Percentiles rank a stretch among this genome's conserved stretches.
These are phyloP conservation scores for Furnarius figulus DNA, from an alignment of 2,113 vertebrate species.

Conservation along the genomic window DNA sequence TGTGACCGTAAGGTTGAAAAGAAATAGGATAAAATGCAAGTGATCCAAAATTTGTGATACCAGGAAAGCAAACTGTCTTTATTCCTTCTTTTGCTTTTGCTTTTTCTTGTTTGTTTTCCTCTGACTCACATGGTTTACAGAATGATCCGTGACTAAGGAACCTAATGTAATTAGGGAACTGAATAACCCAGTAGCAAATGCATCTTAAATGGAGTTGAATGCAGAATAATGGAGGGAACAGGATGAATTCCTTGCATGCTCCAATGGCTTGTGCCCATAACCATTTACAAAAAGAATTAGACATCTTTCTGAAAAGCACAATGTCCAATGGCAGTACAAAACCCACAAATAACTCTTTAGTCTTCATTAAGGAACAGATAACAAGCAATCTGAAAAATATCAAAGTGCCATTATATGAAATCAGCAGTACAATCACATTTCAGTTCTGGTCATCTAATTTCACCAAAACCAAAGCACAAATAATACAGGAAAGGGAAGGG, in stretches of 20 bases:
- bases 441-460: neutral
- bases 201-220: neutral
- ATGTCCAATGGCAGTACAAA: neutral
- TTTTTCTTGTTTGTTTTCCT: neutral
- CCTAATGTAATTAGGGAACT: neutral
- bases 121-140: neutral
- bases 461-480: neutral
- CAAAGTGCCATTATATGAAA: neutral
- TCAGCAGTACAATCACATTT: neutral
- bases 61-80: neutral
- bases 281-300: neutral
- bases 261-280: neutral
- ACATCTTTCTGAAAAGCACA: neutral
- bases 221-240: neutral
- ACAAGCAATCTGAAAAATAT: neutral
- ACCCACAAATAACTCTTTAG: neutral
- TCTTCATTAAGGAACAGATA: neutral
- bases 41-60: neutral
- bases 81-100: neutral
- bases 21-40: neutral
- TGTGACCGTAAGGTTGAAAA: neutral
- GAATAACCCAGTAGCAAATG: slow-evolving; percentile 18
- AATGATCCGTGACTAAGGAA: neutral
- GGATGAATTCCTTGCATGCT: neutral
- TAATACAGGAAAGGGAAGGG: neutral